phyloP scores from a whole-genome alignment of 2,888 invertebrate species.

The Leptinotarsa haldemani region DNA sequence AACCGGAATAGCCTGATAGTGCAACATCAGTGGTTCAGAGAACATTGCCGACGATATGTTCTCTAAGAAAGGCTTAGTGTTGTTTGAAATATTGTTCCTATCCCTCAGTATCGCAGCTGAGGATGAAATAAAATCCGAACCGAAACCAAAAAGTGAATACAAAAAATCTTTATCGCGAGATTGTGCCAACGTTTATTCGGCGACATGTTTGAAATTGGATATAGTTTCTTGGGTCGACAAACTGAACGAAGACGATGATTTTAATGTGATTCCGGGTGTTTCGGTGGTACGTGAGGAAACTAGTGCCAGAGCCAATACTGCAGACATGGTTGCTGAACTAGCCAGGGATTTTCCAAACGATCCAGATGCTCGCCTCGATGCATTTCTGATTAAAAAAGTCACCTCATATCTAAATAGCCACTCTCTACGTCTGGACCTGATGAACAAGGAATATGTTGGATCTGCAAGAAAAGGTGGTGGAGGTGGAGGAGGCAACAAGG shows the following conservation, averaged over 20 bases:
- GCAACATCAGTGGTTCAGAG: constrained; percentile 44
- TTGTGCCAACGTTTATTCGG: constrained; percentile 73
- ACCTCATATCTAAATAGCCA: constrained; percentile 80
- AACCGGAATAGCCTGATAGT: constrained; percentile 33
- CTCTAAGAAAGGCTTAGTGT: constrained; percentile 40
- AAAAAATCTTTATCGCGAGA: constrained; percentile 64
- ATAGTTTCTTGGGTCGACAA: constrained; percentile 82
- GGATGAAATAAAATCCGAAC: constrained; percentile 39
- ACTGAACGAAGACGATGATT: constrained; percentile 76
- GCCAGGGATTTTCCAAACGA: constrained; percentile 82
- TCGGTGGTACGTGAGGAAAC: constrained; percentile 77
- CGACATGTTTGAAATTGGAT: constrained; percentile 83
- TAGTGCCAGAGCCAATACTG: constrained; percentile 68
- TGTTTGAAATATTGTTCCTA: constrained; percentile 39
- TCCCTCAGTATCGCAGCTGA: constrained; percentile 31
- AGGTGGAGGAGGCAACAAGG: constrained; percentile 57
- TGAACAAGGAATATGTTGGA: constrained; percentile 72
- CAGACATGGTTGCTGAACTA: constrained; percentile 80
- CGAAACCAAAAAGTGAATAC: constrained; percentile 56
- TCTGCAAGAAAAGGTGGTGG: constrained; percentile 61
- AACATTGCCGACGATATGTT: constrained; percentile 47
- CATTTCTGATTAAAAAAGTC: constrained; percentile 78
- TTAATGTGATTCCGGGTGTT: constrained; percentile 79
- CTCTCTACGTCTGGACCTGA: constrained; percentile 77
- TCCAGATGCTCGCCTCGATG: constrained; percentile 80